These are phyloP conservation scores for Nycticorax nycticorax DNA, from an alignment of 2,113 vertebrate genomes.

Conservation along the genomic window DNA sequence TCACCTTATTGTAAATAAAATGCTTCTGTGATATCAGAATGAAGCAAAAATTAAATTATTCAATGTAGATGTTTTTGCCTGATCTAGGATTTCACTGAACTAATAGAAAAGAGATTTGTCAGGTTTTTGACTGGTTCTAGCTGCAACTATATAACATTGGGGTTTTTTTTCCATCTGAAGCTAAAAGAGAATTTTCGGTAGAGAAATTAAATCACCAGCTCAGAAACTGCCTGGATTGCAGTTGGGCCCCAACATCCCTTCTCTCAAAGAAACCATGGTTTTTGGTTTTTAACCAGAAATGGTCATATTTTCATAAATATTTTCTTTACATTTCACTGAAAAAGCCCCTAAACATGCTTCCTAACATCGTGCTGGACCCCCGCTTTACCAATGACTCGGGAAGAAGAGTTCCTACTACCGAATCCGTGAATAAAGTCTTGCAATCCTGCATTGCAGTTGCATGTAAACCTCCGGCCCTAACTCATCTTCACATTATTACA, in stretches of 20 bases:
- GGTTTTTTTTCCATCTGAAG: background rate
- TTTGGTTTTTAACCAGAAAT: background rate
- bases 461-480: background rate
- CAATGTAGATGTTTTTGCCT: background rate
- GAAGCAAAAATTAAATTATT: background rate
- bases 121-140: background rate
- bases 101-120: background rate
- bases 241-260: background rate
- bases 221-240: background rate
- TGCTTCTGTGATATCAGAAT: background rate
- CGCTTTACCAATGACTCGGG: background rate
- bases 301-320: background rate
- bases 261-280: background rate
- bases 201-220: background rate
- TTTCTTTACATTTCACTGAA: background rate
- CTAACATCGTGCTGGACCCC: background rate
- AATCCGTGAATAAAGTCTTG: background rate
- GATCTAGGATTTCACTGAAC: background rate
- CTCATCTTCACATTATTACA: conserved; percentile 1
- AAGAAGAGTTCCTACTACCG: background rate
- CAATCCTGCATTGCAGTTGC: background rate
- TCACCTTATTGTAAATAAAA: background rate
- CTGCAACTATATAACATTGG: background rate
- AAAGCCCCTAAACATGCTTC: background rate
- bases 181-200: background rate